Evolutionary conservation across 2,113 vertebrate genomes (phyloP).

Genomic region (Recurvirostra avosetta): DNA sequence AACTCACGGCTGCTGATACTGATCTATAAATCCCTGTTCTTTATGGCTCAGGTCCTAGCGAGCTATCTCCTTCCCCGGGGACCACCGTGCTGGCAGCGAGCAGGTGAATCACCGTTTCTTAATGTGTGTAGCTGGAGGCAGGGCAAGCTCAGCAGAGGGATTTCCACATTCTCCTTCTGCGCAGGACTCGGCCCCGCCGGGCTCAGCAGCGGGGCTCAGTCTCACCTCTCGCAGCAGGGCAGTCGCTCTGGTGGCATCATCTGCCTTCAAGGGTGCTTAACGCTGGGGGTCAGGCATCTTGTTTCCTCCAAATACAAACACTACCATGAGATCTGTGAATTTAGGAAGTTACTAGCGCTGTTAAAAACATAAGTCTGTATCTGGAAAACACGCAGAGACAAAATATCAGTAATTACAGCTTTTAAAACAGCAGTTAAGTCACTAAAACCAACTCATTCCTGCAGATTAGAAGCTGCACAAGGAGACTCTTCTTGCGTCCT

Average conservation of each 20-base stretch:
- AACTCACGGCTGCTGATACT: background rate
- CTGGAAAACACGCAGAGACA: background rate
- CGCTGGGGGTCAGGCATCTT: background rate
- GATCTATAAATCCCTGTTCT: background rate
- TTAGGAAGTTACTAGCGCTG: background rate
- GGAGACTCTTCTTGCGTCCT: background rate
- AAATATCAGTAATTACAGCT: background rate
- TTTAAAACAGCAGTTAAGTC: background rate
- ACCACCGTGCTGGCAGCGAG: background rate
- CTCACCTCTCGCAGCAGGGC: background rate
- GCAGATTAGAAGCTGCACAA: background rate
- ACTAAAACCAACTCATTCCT: background rate
- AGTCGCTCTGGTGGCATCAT: background rate
- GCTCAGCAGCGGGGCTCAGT: background rate
- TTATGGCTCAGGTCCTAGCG: background rate
- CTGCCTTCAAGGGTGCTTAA: background rate
- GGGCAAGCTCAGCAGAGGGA: background rate
- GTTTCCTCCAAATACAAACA: background rate
- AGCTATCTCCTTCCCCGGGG: background rate
- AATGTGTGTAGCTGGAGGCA: background rate
- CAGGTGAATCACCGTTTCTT: background rate
- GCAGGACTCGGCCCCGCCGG: background rate
- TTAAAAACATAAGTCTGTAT: background rate
- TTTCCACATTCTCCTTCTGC: background rate
- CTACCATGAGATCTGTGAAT: background rate